phyloP scores from a whole-genome alignment of 2,113 vertebrate genomes.

The Pelecanus crispus region DNA sequence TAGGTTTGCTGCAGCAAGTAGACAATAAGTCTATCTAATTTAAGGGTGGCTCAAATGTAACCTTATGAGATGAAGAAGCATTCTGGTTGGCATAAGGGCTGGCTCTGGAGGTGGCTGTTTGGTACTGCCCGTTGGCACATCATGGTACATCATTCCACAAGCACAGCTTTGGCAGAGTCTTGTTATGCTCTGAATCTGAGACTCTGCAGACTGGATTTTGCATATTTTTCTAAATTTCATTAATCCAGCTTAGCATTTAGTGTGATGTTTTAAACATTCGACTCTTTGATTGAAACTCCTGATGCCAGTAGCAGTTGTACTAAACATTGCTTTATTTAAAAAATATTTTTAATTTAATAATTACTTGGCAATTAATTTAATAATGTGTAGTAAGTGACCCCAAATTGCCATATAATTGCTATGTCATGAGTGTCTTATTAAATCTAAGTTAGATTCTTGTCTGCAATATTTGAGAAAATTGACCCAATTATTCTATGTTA shows the following conservation, averaged over 20 bases:
- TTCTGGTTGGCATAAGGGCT: neutral
- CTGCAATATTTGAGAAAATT: neutral
- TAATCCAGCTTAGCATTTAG: neutral
- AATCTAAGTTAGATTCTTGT: neutral
- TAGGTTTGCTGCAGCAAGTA: neutral
- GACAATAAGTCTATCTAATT: neutral
- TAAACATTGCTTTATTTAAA: neutral
- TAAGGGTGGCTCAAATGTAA: neutral
- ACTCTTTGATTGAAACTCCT: neutral
- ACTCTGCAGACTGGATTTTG: neutral
- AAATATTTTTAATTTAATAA: neutral
- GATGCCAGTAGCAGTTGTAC: neutral
- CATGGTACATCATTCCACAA: neutral
- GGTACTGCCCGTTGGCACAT: too few species aligned
- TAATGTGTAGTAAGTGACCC: neutral
- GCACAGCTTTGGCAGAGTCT: neutral
- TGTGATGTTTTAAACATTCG: neutral
- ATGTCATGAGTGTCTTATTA: neutral
- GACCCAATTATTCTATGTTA: neutral
- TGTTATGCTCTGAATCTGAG: fast-evolving
- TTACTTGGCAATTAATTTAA: neutral
- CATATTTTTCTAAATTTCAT: neutral
- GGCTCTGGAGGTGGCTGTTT: neutral
- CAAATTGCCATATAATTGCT: neutral
- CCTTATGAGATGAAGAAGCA: neutral